phyloP scores from a whole-genome alignment of 2,797 vertebrate species.

The Danio jaintianensis region DNA sequence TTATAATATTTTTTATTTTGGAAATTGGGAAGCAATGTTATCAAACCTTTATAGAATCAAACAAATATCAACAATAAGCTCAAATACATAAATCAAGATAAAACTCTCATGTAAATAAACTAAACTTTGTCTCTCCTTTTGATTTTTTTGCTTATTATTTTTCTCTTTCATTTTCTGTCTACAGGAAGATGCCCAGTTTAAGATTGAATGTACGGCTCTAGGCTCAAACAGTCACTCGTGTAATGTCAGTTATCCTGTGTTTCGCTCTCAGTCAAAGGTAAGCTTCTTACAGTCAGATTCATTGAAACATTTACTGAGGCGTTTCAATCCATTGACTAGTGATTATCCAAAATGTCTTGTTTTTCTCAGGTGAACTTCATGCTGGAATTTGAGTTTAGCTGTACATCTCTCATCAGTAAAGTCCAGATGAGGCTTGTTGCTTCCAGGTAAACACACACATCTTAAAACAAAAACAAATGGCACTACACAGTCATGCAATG shows the following conservation, averaged over 20 bases:
- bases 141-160: not conserved
- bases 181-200: conserved; percentile 83
- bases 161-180: conserved; percentile 28
- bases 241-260: conserved; percentile 89
- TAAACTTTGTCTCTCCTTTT: not conserved
- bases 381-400: conserved; percentile 93
- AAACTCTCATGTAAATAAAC: not conserved
- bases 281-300: not conserved
- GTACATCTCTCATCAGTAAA: conserved; percentile 81
- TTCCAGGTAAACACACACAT: conserved; percentile 75
- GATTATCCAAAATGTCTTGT: conserved; percentile 10
- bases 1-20: too few species aligned
- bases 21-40: too few species aligned
- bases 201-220: conserved; percentile 85
- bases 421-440: conserved; percentile 83
- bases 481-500: not conserved
- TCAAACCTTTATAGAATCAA: too few species aligned
- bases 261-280: conserved; percentile 87
- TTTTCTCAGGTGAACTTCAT: conserved; percentile 84
- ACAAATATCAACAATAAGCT: too few species aligned
- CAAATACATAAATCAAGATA: too few species aligned
- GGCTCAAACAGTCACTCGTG: conserved; percentile 81
- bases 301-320: not conserved
- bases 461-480: not conserved
- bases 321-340: not conserved